Evolutionary conservation across 2,113 vertebrate species (phyloP).

Genomic region (Lathamus discolor): DNA sequence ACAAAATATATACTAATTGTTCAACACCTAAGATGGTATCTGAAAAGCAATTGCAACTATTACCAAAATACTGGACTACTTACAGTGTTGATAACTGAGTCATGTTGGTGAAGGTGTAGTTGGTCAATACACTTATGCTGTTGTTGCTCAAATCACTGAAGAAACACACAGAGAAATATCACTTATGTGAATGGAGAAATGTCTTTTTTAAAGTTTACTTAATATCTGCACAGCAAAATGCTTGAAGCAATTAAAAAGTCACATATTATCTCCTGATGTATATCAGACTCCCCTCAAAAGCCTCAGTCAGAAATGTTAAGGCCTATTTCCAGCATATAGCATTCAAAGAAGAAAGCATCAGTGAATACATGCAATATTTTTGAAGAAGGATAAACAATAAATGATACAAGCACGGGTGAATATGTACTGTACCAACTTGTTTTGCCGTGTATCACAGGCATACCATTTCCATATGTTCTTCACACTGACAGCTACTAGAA

Average conservation of each 20-base stretch:
- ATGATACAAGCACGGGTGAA: background rate
- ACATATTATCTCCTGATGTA: background rate
- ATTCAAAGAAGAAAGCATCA: background rate
- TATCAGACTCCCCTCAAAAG: background rate
- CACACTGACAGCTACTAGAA: background rate
- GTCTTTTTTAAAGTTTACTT: background rate
- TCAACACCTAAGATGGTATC: background rate
- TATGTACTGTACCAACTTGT: background rate
- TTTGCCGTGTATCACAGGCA: background rate
- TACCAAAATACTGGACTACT: conserved; percentile 56
- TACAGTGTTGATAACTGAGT: conserved; percentile 88
- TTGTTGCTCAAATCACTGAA: conserved; percentile 97
- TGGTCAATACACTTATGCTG: conserved; percentile 88
- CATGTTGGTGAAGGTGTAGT: conserved; percentile 96
- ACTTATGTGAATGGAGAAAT: background rate
- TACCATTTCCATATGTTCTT: background rate
- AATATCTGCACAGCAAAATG: background rate
- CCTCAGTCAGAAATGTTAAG: background rate
- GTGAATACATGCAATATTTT: background rate
- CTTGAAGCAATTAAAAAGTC: background rate
- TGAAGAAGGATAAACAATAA: background rate
- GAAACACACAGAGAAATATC: background rate
- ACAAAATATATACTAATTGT: background rate
- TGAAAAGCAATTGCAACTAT: background rate
- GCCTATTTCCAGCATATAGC: background rate